Conservation (phyloP, 2,888 invertebrate genomes). For the Lapara coniferarum region DNA sequence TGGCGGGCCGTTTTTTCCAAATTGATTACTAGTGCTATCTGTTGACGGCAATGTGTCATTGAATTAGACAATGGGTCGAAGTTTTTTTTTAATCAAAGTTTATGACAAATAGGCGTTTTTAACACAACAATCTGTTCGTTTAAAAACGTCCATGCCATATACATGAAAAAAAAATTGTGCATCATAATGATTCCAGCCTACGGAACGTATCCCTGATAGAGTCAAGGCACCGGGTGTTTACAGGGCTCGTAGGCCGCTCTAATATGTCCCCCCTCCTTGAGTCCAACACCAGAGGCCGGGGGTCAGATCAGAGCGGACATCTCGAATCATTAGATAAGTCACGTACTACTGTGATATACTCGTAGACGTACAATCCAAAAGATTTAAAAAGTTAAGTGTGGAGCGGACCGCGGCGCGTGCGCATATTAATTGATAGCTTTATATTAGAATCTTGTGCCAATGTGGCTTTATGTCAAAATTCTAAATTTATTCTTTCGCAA, state of each 20-base stretch:
- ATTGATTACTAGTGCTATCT: background rate
- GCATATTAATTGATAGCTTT: constrained; percentile 43
- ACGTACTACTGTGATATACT: constrained; percentile 77
- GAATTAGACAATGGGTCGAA: background rate
- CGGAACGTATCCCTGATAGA: constrained; percentile 35
- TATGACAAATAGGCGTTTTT: too few relatives aligned
- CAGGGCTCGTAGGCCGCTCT: constrained; percentile 59
- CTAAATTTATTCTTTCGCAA: constrained; percentile 24
- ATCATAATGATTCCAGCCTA: constrained; percentile 19
- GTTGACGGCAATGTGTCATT: background rate
- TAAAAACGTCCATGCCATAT: too few relatives aligned
- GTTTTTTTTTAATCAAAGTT: too few relatives aligned
- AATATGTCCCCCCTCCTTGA: constrained; percentile 31
- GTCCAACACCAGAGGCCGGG: constrained; percentile 24
- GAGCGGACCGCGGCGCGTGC: constrained; percentile 41
- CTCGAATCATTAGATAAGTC: constrained; percentile 71
- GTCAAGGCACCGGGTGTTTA: constrained; percentile 72
- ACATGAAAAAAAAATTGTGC: background rate
- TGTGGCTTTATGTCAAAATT: constrained; percentile 30
- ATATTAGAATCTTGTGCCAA: constrained; percentile 35
- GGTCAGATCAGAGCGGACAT: constrained; percentile 43
- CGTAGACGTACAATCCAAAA: constrained; percentile 61
- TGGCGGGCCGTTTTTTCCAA: background rate
- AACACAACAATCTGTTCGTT: too few relatives aligned
- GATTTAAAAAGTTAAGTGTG: constrained; percentile 46